Evolutionary conservation across 2,113 vertebrate genomes (phyloP).

Genomic region (Burhinus bistriatus): DNA sequence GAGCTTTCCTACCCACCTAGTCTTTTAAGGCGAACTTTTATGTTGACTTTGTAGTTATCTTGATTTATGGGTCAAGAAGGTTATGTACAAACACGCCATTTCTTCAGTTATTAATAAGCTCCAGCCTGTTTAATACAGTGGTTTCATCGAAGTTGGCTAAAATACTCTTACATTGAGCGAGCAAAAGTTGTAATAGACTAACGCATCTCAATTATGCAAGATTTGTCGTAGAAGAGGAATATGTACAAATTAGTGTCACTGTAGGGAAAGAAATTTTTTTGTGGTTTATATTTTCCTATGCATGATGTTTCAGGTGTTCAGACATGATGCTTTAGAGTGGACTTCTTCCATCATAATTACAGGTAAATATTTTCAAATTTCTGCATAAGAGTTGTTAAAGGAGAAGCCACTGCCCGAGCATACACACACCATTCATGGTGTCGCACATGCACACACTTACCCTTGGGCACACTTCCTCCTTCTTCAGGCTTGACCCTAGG

Average conservation of each 20-base stretch:
- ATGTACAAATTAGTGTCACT: neutral
- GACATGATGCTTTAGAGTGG: neutral
- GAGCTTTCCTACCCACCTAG: neutral
- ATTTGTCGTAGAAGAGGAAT: neutral
- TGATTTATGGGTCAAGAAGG: neutral
- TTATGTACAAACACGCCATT: neutral
- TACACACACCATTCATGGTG: no score
- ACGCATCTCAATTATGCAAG: neutral
- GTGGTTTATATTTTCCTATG: neutral
- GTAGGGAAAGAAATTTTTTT: neutral
- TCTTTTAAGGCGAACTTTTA: neutral
- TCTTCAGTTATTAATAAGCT: neutral
- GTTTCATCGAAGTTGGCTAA: neutral
- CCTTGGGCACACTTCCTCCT: no score
- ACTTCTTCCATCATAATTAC: neutral
- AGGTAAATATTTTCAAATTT: neutral
- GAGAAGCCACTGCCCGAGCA: no score
- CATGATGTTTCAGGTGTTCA: neutral
- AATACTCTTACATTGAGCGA: neutral
- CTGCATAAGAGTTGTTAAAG: neutral
- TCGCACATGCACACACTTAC: no score
- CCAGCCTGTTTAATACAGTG: neutral
- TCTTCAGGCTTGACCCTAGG: no score
- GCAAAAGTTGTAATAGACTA: neutral
- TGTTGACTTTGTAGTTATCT: neutral